phyloP scores from a whole-genome alignment of 2,797 vertebrate species.

The Xiphorhynchus erythropygius region DNA sequence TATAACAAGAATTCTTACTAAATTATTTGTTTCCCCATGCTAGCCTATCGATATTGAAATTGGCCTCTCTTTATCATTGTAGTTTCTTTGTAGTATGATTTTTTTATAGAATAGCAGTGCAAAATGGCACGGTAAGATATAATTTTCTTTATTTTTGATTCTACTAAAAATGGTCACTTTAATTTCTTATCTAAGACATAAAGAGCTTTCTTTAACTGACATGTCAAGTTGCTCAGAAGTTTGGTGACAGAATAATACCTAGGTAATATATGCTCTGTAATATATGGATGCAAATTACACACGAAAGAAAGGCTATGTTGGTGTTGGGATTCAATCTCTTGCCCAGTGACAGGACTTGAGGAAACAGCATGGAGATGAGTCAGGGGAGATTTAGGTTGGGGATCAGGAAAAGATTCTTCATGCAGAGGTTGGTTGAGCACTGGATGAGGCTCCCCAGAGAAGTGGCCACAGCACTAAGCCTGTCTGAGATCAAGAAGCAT shows the following conservation, averaged over 20 bases:
- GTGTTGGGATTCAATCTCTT: not conserved
- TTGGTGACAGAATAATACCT: not conserved
- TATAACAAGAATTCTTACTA: not conserved
- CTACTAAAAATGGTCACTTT: not conserved
- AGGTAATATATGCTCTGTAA: not conserved
- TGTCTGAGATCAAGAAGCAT: not conserved
- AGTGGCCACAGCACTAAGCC: not conserved
- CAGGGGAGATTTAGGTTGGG: not conserved
- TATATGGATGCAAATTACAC: not conserved
- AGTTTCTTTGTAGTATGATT: not conserved
- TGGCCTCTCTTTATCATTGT: not conserved
- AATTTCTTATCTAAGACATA: not conserved
- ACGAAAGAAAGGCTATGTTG: not conserved
- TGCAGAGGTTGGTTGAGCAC: not conserved
- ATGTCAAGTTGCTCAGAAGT: not conserved
- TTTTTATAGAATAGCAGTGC: not conserved
- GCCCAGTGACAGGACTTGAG: not conserved
- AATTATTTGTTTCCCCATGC: not conserved
- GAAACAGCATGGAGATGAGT: not conserved
- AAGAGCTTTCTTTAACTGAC: not conserved
- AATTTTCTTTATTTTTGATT: not conserved
- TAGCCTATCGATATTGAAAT: not conserved
- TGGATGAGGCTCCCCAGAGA: not conserved
- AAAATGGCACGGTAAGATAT: not conserved
- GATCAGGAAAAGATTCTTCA: not conserved